Conservation (phyloP, 92 coral and sea anemone species). For the Chrysogorgia sp. region DNA sequence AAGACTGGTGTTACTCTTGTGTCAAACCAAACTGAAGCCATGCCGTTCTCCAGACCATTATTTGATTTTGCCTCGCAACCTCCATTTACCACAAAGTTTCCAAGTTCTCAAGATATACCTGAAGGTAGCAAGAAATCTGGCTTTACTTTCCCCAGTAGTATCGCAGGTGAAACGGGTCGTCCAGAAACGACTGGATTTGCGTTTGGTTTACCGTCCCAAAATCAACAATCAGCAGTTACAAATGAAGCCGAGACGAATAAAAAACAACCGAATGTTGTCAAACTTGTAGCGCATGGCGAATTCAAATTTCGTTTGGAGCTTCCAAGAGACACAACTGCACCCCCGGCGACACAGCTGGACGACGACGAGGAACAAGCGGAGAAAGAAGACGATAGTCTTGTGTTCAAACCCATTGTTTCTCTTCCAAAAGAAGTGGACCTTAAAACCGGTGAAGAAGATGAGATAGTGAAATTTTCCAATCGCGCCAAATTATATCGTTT, state of each 20-base stretch:
- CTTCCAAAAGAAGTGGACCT: conserved; percentile 81
- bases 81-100: not conserved
- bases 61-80: not conserved
- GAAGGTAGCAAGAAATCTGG: not conserved
- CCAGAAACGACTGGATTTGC: not conserved
- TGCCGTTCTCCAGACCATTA: not conserved
- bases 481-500: conserved; percentile 92
- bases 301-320: conserved; percentile 28
- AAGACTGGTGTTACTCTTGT: not conserved
- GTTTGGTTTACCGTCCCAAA: not conserved
- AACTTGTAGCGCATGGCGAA: not conserved
- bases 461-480: conserved; percentile 70
- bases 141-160: not conserved
- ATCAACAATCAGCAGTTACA: no score
- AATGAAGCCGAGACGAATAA: not conserved
- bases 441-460: conserved; percentile 90
- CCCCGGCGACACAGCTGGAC: not conserved
- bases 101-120: not conserved
- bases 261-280: not conserved
- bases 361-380: conserved; percentile 70
- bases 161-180: not conserved
- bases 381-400: conserved; percentile 76
- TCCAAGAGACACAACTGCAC: not conserved
- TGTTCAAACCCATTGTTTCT: conserved; percentile 91
- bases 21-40: not conserved